Evolutionary conservation across 2,888 invertebrate species (phyloP).

Genomic region (Tipula unca): DNA sequence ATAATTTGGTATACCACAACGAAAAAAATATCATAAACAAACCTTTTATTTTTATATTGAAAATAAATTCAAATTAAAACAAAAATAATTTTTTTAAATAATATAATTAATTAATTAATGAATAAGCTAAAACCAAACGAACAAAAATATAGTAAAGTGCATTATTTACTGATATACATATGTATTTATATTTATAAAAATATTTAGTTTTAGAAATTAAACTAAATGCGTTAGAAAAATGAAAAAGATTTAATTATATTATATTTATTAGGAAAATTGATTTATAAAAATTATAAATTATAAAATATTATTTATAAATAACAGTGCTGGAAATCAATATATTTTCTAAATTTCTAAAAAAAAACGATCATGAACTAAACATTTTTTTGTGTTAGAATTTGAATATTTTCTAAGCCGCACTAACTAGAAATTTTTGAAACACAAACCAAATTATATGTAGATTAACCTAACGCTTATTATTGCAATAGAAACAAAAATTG

Average conservation of each 20-base stretch:
- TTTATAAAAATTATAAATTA: not conserved
- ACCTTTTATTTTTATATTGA: not conserved
- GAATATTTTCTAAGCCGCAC: no score
- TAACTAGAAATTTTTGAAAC: no score
- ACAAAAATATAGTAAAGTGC: not conserved
- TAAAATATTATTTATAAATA: not conserved
- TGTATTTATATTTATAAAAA: not conserved
- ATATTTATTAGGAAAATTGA: not conserved
- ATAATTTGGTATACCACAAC: not conserved
- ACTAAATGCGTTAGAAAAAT: not conserved
- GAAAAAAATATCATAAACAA: not conserved
- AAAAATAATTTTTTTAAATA: not conserved
- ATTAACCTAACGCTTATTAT: no score
- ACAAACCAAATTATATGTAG: no score
- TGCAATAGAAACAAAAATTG: no score
- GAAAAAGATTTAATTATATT: not conserved
- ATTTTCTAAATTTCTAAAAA: not conserved
- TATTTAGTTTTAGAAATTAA: not conserved
- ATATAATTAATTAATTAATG: not conserved
- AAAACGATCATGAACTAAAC: no score
- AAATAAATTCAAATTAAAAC: not conserved
- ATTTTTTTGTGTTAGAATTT: no score
- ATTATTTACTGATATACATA: not conserved
- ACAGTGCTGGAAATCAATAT: not conserved
- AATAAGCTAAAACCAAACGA: not conserved